Evolutionary conservation across 2,797 vertebrate species (phyloP).

Genomic region (Zonotrichia albicollis): DNA sequence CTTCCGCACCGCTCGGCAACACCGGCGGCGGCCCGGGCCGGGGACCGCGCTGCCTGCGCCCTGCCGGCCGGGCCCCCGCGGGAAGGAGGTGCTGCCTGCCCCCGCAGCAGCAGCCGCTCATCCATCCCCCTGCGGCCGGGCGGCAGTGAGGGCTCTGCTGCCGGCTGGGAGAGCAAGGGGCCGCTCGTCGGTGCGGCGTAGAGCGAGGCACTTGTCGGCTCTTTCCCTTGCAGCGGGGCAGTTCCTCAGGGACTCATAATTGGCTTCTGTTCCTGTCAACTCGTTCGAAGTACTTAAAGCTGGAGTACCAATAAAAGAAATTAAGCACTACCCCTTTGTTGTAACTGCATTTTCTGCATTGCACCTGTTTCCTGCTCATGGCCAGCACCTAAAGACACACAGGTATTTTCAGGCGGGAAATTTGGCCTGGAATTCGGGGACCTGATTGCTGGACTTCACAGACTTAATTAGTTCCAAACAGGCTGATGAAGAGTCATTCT

Average conservation of each 20-base stretch:
- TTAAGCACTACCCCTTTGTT: accelerated
- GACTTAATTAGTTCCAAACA: not conserved
- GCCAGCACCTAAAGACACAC: not conserved
- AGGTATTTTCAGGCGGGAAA: not conserved
- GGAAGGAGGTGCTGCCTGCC: not conserved
- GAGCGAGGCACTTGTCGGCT: not conserved
- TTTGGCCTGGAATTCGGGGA: not conserved
- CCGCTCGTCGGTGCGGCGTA: too few species aligned
- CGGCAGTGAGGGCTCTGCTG: not conserved
- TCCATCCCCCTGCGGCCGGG: not conserved
- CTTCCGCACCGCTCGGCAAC: too few species aligned
- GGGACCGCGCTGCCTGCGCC: too few species aligned
- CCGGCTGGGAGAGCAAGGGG: not conserved
- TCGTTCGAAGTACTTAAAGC: not conserved
- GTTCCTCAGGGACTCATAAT: not conserved
- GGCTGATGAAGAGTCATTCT: not conserved
- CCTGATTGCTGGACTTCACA: not conserved
- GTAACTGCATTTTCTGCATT: not conserved
- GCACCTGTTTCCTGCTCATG: not conserved
- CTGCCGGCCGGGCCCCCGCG: not conserved
- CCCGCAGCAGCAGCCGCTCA: not conserved
- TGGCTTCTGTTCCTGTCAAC: not conserved
- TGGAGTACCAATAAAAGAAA: not conserved
- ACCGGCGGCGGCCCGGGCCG: too few species aligned
- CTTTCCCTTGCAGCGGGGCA: not conserved